Conservation (phyloP, 2,797 vertebrate species). For the Leptodactylus fallax region DNA sequence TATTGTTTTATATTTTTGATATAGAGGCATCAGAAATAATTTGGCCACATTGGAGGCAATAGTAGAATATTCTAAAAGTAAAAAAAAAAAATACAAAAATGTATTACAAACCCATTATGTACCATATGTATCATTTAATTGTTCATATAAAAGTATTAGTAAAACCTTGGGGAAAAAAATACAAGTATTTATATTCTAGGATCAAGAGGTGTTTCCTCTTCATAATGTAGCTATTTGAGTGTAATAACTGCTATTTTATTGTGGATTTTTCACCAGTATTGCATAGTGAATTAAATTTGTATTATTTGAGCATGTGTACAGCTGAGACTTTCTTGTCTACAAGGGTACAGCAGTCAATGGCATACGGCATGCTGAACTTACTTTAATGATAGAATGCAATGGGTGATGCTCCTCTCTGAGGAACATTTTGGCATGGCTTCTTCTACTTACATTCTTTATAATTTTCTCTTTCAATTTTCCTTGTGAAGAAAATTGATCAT, state of each 20-base stretch:
- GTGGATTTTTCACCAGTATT: background rate
- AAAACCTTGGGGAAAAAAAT: slow-evolving; percentile 45
- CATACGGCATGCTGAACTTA: no score
- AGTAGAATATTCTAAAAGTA: slow-evolving; percentile 1
- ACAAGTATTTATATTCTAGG: slow-evolving; percentile 17
- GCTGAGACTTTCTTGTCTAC: no score
- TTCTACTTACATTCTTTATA: no score
- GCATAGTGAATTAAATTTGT: slow-evolving; percentile 7
- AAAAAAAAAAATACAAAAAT: slow-evolving; percentile 35
- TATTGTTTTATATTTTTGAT: background rate
- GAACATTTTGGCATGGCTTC: no score
- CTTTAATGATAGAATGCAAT: no score
- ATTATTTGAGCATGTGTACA: no score
- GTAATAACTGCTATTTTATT: background rate
- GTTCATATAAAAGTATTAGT: slow-evolving; percentile 13
- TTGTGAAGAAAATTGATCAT: no score
- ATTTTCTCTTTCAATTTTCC: no score
- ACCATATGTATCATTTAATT: slow-evolving; percentile 19
- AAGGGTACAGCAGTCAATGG: no score
- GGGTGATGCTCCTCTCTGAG: no score
- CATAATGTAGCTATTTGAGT: background rate
- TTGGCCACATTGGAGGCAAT: background rate
- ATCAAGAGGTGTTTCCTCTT: slow-evolving; percentile 30
- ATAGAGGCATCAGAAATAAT: background rate
- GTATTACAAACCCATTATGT: slow-evolving; percentile 1